A percentile compares a stretch with the other conserved stretches of the same genome.
phyloP scores from a whole-genome alignment of 2,113 vertebrate species.

The Muntiacus reevesi region DNA sequence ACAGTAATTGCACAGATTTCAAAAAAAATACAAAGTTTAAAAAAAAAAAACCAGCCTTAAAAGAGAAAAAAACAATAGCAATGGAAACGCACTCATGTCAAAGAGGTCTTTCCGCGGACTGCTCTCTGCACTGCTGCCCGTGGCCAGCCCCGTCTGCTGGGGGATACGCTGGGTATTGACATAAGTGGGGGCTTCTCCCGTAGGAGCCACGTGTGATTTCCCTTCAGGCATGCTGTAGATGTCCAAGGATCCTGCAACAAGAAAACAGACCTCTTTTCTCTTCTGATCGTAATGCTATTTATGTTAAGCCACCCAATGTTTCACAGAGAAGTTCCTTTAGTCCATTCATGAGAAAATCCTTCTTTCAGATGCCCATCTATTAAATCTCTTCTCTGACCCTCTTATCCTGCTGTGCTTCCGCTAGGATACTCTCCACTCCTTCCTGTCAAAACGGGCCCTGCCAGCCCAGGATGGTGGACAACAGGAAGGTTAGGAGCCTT shows the following conservation, averaged over 20 bases:
- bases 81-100: conserved; percentile 94
- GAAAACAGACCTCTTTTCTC: not conserved
- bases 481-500: fast-evolving
- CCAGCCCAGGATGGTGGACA: not conserved
- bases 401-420: not conserved
- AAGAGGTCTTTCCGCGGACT: conserved; percentile 94
- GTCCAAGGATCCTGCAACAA: conserved; percentile 88
- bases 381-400: not conserved
- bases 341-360: not conserved
- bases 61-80: not conserved
- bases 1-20: not conserved
- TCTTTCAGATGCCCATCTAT: fast-evolving
- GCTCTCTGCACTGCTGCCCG: conserved; percentile 82
- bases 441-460: not conserved
- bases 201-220: conserved; percentile 76
- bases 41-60: not conserved
- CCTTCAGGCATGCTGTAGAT: conserved; percentile 84
- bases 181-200: conserved; percentile 86
- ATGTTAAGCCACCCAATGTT: fast-evolving
- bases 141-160: conserved; percentile 79
- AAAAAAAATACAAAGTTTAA: not conserved
- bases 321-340: fast-evolving
- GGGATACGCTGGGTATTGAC: conserved; percentile 93
- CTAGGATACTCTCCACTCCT: not conserved
- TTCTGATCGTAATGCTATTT: fast-evolving